Percentiles rank a stretch among this genome's conserved stretches.
Evolutionary conservation across 2,797 vertebrate species (phyloP).

Genomic region (Enteromius mattozi): DNA sequence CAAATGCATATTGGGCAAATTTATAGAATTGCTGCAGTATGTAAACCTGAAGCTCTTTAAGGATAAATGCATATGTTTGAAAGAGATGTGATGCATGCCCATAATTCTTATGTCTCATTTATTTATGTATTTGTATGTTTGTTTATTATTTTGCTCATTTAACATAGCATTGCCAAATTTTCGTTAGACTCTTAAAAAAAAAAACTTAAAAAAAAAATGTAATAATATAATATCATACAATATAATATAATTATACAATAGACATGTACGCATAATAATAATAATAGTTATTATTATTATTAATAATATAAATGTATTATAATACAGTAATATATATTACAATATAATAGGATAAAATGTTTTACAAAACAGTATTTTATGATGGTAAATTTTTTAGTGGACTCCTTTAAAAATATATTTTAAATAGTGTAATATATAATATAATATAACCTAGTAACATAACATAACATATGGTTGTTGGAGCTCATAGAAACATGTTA

Average conservation of each 20-base stretch:
- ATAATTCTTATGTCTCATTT: not conserved
- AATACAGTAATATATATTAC: not conserved
- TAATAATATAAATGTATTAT: not conserved
- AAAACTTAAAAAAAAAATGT: too few species aligned
- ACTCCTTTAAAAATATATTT: not conserved
- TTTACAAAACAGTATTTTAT: not conserved
- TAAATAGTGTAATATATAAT: not conserved
- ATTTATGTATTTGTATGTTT: not conserved
- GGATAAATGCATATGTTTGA: not conserved
- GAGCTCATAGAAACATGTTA: not conserved
- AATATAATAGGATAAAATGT: not conserved
- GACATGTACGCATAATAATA: not conserved
- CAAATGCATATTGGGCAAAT: not conserved
- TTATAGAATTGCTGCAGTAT: not conserved
- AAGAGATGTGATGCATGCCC: not conserved
- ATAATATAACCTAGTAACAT: not conserved
- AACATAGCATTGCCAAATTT: not conserved
- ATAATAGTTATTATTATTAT: too few species aligned
- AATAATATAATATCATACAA: too few species aligned
- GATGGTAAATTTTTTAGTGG: not conserved
- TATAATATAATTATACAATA: too few species aligned
- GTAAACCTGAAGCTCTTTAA: constrained; percentile 12
- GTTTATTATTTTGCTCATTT: not conserved
- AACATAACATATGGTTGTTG: not conserved
- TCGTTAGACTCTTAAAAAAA: too few species aligned